Evolutionary conservation across 2,888 invertebrate genomes (phyloP).

Genomic region (Lasioglossum lativentre): DNA sequence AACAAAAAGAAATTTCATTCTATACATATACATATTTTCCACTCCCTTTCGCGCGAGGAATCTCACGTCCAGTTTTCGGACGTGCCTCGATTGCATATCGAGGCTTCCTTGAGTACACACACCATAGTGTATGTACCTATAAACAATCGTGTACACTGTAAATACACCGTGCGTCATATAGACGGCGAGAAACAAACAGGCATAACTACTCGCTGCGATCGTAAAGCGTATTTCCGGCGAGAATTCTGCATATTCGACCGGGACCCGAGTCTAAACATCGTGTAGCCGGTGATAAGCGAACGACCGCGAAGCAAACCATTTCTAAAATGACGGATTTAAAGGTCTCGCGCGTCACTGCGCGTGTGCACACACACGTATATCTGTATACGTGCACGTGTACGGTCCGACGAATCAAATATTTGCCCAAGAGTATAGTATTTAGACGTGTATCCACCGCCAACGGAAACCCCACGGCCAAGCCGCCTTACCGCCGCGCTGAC

Average conservation of each 20-base stretch:
- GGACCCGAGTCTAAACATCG: slow-evolving; percentile 33
- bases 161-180: not conserved
- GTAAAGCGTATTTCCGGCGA: not conserved
- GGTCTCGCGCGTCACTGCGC: not conserved
- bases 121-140: not conserved
- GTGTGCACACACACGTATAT: no score
- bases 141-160: not conserved
- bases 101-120: not conserved
- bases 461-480: not conserved
- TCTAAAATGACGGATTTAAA: slow-evolving; percentile 45
- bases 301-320: not conserved
- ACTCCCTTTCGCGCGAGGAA: not conserved
- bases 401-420: slow-evolving; percentile 52
- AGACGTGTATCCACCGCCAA: not conserved
- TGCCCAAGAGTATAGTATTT: slow-evolving; percentile 15
- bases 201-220: not conserved
- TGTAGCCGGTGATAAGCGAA: slow-evolving; percentile 17
- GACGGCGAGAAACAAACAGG: not conserved
- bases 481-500: not conserved
- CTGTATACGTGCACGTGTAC: no score
- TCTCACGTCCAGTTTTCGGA: slow-evolving; percentile 1
- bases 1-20: not conserved
- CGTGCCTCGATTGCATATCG: not conserved
- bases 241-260: slow-evolving; percentile 28
- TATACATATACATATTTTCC: not conserved